Evolutionary conservation across 2,113 vertebrate genomes (phyloP).

Genomic region (Sitta europaea): DNA sequence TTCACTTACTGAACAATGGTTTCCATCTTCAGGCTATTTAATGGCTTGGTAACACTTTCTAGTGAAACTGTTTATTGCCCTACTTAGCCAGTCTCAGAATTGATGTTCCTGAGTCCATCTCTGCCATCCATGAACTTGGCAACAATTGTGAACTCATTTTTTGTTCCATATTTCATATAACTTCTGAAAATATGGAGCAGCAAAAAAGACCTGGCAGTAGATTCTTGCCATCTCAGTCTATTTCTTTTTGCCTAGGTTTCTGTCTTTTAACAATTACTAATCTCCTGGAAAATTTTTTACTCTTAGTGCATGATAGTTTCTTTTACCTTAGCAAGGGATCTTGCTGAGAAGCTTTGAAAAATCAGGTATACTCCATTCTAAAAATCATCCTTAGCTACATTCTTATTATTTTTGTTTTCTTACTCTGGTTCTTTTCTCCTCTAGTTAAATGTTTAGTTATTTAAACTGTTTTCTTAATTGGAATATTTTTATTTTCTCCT

Average conservation of each 20-base stretch:
- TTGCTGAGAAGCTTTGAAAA: background rate
- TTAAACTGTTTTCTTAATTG: background rate
- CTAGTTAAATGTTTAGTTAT: background rate
- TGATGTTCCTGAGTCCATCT: background rate
- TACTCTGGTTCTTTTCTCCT: background rate
- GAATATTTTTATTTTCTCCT: background rate
- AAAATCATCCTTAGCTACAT: background rate
- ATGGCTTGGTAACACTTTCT: background rate
- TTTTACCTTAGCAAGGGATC: background rate
- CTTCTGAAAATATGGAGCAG: background rate
- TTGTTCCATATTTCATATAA: background rate
- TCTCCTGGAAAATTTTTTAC: background rate
- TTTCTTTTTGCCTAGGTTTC: background rate
- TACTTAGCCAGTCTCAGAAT: background rate
- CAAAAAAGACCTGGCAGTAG: background rate
- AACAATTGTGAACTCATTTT: background rate
- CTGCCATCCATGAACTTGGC: background rate
- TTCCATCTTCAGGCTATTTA: background rate
- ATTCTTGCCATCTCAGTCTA: background rate
- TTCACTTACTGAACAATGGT: background rate
- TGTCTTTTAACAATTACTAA: background rate
- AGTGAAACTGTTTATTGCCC: background rate
- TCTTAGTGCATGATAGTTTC: background rate
- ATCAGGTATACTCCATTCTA: background rate
- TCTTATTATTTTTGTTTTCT: background rate